Conservation (phyloP, 2,888 invertebrate genomes). For the Drosophila neonasuta region DNA sequence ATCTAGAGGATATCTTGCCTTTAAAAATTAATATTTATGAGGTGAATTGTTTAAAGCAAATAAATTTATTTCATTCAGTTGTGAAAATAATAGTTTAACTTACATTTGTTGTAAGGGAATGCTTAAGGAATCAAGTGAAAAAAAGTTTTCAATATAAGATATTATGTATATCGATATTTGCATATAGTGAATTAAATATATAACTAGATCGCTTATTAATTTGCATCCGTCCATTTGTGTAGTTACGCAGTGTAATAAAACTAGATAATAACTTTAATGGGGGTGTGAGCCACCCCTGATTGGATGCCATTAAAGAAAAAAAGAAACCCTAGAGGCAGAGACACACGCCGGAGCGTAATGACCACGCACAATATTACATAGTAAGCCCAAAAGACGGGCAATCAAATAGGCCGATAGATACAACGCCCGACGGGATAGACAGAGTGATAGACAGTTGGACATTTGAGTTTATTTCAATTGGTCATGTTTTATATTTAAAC, state of each 20-base stretch:
- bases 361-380: constrained; percentile 65
- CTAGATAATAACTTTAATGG: constrained; percentile 35
- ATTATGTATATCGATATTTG: no score
- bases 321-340: constrained; percentile 16
- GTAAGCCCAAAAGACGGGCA: constrained; percentile 39
- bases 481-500: constrained; percentile 54
- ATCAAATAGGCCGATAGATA: constrained; percentile 40
- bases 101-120: neutral
- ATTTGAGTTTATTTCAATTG: constrained; percentile 37
- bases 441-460: constrained; percentile 25
- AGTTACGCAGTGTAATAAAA: constrained; percentile 24
- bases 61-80: neutral
- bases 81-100: no score
- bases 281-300: constrained; percentile 46
- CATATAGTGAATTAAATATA: neutral
- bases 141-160: no score
- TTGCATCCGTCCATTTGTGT: constrained; percentile 45
- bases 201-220: constrained; percentile 46
- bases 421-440: constrained; percentile 23
- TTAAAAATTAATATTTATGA: no score
- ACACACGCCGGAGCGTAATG: constrained; percentile 56
- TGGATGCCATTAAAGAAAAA: constrained; percentile 43
- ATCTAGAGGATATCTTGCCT: no score
- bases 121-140: neutral
- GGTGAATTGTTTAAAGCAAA: no score